Evolutionary conservation across 2,113 vertebrate genomes (phyloP), one percentile per base, ranked within the genome.

Genomic region (Astur gentilis): DNA sequence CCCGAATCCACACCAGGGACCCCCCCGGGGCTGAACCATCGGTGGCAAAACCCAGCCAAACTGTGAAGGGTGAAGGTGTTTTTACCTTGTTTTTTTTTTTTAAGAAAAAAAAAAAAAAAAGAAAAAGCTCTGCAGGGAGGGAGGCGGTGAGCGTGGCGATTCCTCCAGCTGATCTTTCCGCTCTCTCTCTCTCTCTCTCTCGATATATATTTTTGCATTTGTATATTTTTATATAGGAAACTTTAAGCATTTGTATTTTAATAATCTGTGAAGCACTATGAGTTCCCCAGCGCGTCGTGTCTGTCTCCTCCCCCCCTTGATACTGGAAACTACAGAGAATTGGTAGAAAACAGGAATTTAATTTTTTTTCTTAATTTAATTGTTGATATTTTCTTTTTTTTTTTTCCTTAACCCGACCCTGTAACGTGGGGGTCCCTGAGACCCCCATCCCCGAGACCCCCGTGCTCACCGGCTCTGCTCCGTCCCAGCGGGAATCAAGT

Each of bases 141-240:
- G 73, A 66, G 89, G 65, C 10, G 16, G 62, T 64, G 81, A 82
- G 81, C 64, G 29, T 16, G 54, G 38, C 16, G 44, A 67, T 47
- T 67, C 65, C 65, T 47, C 44, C 4, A 44, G 65, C 65, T 44
- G 21, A 34, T 67, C 65, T 67, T 47, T 67, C 65, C 65, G 65
- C 16, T 52, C 65, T 34, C 29, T 8, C 54, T 6, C 97, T 6
- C 97, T 94, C 81, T 65, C 92, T 89, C 91, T 84, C 96, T 97
- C 97, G 94, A 97, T 96, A 80, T 90, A 77, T 87, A 96, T 97
- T 97, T 97, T 97, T 96, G 97, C 97, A 97, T 97, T 98, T 96
- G 93, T 97, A 97, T 97, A 98, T 98, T 97, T 96, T 96, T 97
- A 97, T 97, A 97, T 97, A 96, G 96, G 97, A 97, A 97, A 97